phyloP scores from a whole-genome alignment of 2,797 vertebrate species.

The Scarus forsteni region DNA sequence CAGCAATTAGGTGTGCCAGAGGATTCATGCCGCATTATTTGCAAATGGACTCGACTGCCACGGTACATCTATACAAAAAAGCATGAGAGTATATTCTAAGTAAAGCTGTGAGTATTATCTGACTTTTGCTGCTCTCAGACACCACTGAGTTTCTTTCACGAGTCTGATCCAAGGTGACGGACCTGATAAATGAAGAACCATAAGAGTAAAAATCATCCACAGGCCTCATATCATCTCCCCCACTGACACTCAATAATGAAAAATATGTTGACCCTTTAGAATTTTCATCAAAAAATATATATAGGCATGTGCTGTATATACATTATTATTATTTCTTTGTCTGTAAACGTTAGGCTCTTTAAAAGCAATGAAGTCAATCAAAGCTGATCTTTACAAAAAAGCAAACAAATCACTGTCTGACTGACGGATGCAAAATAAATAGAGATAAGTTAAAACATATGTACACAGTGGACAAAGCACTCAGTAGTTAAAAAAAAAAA shows the following conservation, averaged over 20 bases:
- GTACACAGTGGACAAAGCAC: conserved; percentile 58
- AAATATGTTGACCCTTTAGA: conserved; percentile 47
- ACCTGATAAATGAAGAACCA: background rate
- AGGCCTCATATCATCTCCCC: conserved; percentile 15
- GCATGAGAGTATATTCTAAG: no score
- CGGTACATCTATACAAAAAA: no score
- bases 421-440: conserved; percentile 79
- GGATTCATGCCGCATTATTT: no score
- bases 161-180: no score
- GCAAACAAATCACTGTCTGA: conserved; percentile 16
- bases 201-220: conserved; percentile 25
- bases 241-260: conserved; percentile 38
- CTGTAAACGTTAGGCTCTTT: conserved; percentile 65
- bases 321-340: conserved; percentile 41
- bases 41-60: no score
- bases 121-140: no score
- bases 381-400: conserved; percentile 5
- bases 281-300: conserved; percentile 65
- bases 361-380: no score
- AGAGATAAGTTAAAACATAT: conserved; percentile 77
- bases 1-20: no score
- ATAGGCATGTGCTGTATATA: conserved; percentile 48
- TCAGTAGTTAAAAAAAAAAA: conserved; percentile 67
- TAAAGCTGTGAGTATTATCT: no score
- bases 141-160: no score